Base-by-base conservation (phyloP, 2,113 vertebrate genomes). In the Candoia aspera region DNA sequence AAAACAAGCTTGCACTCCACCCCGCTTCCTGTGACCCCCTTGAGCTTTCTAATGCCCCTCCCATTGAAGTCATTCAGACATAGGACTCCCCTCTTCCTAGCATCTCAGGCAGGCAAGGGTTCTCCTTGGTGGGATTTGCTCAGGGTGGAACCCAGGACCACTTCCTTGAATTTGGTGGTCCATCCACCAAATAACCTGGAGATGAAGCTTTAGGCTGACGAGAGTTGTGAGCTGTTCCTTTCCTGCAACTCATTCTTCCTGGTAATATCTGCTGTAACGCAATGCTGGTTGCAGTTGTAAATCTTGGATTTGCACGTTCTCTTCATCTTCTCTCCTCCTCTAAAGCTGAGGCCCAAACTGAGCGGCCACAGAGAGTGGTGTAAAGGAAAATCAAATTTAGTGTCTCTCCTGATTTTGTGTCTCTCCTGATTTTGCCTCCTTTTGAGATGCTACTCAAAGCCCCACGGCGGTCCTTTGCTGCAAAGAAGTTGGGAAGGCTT, bases 1-100 rank as follows among this genome's bases (percentile, higher is more conserved):
- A 97, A 96, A 90, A 19, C n/a, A 37, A 93, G 93, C 94, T 96
- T 88, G 53, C 90, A 33, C 96, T 95, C 95, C 29, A 68, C 0
- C 57, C 91, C 92, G 86, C 83, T 53, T 19, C 49, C 13, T 21
- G 8, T 55, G 10, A 29, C 89, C 55, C 42, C 8, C 68, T 79
- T 79, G n/a, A 79, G 8, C 68, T 79, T 79, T 79, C n/a, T 37
- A 17, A 8, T 15, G 68, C n/a, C 19, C 68, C 17, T 37, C 68
- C 2, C 8, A n/a, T 17, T 19, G 68, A 37, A 8, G 68, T 37
- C 68, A 3, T 0, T 19, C 68, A 3, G 19, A 37, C 15, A 1
- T 37, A 37, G 68, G n/a, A 73, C 4, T 6, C 1, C n/a, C 1
- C n/a, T 33, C 29, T 12, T n/a, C 26, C 17, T 33, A 73, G 64